These are phyloP conservation scores for Trichopoda pennipes DNA, from an alignment of 2,888 invertebrate genomes.

Conservation along the genomic window DNA sequence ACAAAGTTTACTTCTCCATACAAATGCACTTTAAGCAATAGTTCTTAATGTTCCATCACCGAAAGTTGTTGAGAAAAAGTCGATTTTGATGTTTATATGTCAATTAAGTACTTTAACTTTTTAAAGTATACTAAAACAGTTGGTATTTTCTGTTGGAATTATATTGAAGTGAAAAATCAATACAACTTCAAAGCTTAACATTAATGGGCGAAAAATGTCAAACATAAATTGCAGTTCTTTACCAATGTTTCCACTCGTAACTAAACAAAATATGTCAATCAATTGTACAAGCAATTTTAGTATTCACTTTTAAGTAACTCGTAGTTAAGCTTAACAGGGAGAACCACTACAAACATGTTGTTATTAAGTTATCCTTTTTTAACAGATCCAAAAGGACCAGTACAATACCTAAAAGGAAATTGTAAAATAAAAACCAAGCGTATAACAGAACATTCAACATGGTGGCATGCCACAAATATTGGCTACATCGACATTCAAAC, in stretches of 20 bases:
- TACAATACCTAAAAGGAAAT: slow-evolving; percentile 6
- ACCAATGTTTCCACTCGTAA: slow-evolving; percentile 54
- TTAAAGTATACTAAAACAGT: slow-evolving; percentile 16
- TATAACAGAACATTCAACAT: slow-evolving; percentile 9
- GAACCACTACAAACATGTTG: slow-evolving; percentile 40
- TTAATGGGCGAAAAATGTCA: slow-evolving; percentile 57
- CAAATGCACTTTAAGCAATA: slow-evolving; percentile 19
- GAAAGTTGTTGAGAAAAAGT: no score
- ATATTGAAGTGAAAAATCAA: not conserved
- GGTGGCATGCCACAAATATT: slow-evolving; percentile 59
- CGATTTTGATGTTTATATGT: not conserved
- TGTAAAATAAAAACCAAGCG: not conserved
- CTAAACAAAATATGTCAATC: slow-evolving; percentile 70
- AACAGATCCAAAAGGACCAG: slow-evolving; percentile 45
- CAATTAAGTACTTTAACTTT: not conserved
- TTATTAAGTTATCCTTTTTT: slow-evolving; percentile 69
- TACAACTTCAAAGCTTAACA: slow-evolving; percentile 1
- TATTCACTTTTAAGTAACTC: slow-evolving; percentile 31
- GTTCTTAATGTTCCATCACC: not conserved
- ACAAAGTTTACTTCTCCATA: slow-evolving; percentile 44
- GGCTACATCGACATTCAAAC: not conserved
- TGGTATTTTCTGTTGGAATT: not conserved
- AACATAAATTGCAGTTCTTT: slow-evolving; percentile 52
- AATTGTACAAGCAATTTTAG: slow-evolving; percentile 57
- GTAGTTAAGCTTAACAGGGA: slow-evolving; percentile 8